A percentile compares a stretch with the other conserved stretches of the same genome.
phyloP scores from a whole-genome alignment of 2,113 vertebrate genomes.

The Laticauda laticaudata region DNA sequence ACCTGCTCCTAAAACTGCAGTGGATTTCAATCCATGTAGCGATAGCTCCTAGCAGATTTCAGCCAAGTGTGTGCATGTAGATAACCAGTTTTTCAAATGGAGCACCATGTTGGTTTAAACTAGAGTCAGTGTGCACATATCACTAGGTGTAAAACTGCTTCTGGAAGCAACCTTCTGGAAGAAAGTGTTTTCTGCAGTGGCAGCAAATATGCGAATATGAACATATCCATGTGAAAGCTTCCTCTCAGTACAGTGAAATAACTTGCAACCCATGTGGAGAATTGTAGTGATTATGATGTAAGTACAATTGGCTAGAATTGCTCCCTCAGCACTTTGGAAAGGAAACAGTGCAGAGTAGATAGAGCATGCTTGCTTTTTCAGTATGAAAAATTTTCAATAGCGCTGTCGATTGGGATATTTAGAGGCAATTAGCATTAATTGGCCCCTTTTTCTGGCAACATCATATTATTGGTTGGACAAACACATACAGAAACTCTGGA shows the following conservation, averaged over 20 bases:
- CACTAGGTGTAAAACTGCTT: background rate
- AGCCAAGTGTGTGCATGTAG: no score
- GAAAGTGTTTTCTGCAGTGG: background rate
- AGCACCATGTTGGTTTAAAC: background rate
- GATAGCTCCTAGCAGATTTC: background rate
- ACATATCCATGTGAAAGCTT: background rate
- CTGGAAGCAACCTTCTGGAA: background rate
- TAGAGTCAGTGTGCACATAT: background rate
- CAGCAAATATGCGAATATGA: background rate
- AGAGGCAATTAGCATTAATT: constrained; percentile 34
- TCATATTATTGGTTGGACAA: background rate
- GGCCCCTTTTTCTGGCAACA: constrained; percentile 10
- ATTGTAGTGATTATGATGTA: constrained; percentile 26
- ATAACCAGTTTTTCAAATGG: background rate
- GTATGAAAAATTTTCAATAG: constrained; percentile 21
- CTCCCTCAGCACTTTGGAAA: constrained; percentile 23
- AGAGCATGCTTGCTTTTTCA: background rate
- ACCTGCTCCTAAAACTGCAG: background rate
- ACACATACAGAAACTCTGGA: background rate
- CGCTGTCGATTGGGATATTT: constrained; percentile 15
- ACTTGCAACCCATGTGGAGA: constrained; percentile 5
- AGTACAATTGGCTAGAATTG: constrained; percentile 26
- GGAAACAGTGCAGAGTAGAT: background rate
- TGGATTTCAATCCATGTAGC: background rate
- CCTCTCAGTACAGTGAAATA: background rate